A percentile compares a stretch with the other conserved stretches of the same genome.
These are phyloP conservation scores for Nezara viridula DNA, from an alignment of 2,888 invertebrate genomes.

Conservation along the genomic window DNA sequence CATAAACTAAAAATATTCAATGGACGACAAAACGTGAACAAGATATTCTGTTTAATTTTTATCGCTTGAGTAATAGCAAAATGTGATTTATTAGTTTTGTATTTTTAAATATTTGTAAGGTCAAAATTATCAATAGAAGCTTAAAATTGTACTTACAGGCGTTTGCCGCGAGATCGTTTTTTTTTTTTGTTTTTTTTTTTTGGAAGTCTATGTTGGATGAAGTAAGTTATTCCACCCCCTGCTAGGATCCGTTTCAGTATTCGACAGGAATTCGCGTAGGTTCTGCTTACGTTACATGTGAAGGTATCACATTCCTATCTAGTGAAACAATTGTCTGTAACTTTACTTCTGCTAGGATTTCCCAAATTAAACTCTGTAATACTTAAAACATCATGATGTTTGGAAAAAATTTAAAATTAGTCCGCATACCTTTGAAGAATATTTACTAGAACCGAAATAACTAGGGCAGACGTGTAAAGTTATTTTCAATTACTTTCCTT, in stretches of 20 bases:
- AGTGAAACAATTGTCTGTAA: not conserved
- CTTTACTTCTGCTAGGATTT: not conserved
- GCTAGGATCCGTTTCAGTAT: not conserved
- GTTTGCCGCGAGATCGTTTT: too few species aligned
- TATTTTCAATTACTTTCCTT: not conserved
- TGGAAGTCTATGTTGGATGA: too few species aligned
- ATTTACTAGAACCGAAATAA: slow-evolving; percentile 18
- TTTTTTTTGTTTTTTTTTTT: too few species aligned
- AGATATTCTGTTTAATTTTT: too few species aligned
- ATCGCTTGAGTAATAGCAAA: too few species aligned
- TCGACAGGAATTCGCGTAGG: slow-evolving; percentile 29
- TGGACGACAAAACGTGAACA: too few species aligned
- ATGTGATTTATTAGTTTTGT: too few species aligned
- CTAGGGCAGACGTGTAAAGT: not conserved
- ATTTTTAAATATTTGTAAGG: too few species aligned
- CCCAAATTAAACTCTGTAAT: not conserved
- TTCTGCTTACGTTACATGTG: not conserved
- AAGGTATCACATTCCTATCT: not conserved
- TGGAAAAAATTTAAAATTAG: not conserved
- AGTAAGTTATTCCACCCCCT: not conserved
- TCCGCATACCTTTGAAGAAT: not conserved
- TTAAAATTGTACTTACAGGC: too few species aligned
- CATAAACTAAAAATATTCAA: too few species aligned
- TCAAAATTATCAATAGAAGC: too few species aligned
- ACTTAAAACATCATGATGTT: not conserved